phyloP scores from a whole-genome alignment of 2,113 vertebrate species.

The Oncorhynchus tshawytscha region DNA sequence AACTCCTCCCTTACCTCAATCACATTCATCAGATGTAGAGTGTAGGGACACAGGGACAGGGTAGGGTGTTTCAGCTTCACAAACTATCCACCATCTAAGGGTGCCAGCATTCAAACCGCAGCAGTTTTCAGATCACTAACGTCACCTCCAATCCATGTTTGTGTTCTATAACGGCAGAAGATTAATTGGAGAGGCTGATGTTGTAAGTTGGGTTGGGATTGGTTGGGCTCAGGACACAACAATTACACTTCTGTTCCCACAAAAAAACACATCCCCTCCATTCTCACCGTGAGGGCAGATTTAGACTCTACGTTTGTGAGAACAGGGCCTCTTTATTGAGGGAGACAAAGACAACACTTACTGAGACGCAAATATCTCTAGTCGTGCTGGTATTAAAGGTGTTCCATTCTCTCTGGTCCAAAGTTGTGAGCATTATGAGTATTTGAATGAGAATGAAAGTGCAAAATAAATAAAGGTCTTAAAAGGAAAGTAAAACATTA shows the following conservation, averaged over 20 bases:
- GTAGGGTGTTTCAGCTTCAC: constrained; percentile 18
- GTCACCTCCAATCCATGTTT: constrained; percentile 28
- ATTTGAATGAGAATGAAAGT: background rate
- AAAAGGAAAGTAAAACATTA: no score
- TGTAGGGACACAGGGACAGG: constrained; percentile 1
- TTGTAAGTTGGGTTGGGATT: background rate
- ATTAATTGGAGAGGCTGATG: constrained; percentile 18
- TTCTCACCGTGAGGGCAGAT: background rate
- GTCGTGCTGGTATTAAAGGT: background rate
- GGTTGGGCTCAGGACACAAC: constrained; percentile 24
- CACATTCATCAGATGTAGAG: constrained; percentile 10
- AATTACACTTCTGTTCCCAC: constrained; percentile 25
- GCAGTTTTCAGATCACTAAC: constrained; percentile 31
- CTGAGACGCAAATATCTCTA: background rate
- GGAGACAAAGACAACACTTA: background rate
- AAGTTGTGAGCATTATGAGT: no score
- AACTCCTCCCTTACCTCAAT: background rate
- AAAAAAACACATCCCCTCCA: background rate
- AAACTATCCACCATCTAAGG: constrained; percentile 12
- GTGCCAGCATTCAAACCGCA: constrained; percentile 8
- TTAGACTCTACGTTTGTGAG: background rate
- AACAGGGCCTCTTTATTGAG: background rate
- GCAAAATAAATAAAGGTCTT: background rate
- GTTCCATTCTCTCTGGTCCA: background rate
- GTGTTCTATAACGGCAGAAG: constrained; percentile 11